These are phyloP conservation scores for Pangasius djambal DNA, from an alignment of 2,797 vertebrate species.

Conservation along the genomic window DNA sequence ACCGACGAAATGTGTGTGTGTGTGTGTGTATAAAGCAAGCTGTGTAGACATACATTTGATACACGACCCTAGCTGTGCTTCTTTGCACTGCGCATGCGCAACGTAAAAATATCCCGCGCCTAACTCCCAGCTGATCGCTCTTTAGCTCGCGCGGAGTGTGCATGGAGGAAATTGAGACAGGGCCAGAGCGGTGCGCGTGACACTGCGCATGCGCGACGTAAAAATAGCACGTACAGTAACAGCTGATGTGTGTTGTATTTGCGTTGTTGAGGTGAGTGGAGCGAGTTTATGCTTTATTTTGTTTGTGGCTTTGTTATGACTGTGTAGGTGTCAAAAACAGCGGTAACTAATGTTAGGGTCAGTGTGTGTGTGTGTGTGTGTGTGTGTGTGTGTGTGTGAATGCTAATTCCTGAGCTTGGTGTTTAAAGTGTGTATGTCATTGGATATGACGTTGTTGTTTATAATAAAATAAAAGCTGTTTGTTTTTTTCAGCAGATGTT, in stretches of 20 bases:
- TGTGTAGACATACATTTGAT: not conserved
- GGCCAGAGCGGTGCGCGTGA: not conserved
- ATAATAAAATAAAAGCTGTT: not conserved
- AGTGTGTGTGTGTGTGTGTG: not conserved
- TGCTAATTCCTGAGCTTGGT: no score
- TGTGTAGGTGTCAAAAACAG: not conserved
- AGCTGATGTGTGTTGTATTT: not conserved
- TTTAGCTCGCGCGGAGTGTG: not conserved
- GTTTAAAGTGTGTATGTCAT: not conserved
- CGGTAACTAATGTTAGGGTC: not conserved
- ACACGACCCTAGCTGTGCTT: not conserved
- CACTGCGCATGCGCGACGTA: conserved; percentile 3
- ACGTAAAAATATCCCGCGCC: not conserved
- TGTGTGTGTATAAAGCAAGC: not conserved
- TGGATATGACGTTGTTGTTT: not conserved
- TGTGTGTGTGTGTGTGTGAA: not conserved
- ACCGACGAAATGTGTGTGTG: no score
- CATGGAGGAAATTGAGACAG: not conserved
- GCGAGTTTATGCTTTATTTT: not conserved
- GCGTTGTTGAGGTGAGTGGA: conserved; percentile 6
- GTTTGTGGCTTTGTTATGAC: not conserved
- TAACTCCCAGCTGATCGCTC: not conserved
- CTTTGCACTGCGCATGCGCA: conserved; percentile 6
- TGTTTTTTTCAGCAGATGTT: not conserved
- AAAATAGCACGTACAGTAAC: conserved; percentile 10